These are phyloP conservation scores for Coendou prehensilis DNA, from an alignment of 2,797 vertebrate species.

Conservation along the genomic window DNA sequence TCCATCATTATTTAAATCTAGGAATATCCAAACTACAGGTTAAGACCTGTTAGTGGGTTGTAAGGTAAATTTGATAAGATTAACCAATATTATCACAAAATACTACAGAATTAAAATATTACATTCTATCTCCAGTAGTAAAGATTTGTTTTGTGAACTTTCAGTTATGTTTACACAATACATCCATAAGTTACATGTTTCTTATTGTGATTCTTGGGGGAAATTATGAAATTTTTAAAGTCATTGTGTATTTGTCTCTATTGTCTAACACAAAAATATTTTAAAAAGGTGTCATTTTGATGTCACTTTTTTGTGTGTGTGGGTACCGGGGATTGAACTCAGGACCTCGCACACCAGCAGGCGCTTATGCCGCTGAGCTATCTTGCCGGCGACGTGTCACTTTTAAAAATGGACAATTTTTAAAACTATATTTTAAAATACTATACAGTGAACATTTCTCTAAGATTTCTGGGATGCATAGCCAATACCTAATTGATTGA, in stretches of 20 bases:
- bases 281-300: neutral
- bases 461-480: neutral
- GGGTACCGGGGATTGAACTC: too few relatives aligned
- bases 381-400: neutral
- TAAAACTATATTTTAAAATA: neutral
- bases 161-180: neutral
- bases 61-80: neutral
- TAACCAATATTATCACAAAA: conserved; percentile 36
- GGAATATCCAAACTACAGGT: neutral
- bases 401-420: conserved; percentile 19
- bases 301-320: neutral
- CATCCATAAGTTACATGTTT: neutral
- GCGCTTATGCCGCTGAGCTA: too few relatives aligned
- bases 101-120: conserved; percentile 33
- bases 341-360: too few relatives aligned
- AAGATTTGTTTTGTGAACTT: neutral
- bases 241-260: neutral
- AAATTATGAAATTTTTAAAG: conserved; percentile 8
- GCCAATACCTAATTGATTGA: neutral
- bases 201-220: neutral
- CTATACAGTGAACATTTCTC: neutral
- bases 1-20: conserved; percentile 2
- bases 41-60: neutral
- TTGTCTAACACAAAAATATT: conserved; percentile 17
- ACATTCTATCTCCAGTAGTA: neutral